Percentiles rank a stretch among this genome's conserved stretches.
Evolutionary conservation across 2,888 invertebrate genomes (phyloP).

Genomic region (Leptura quadrifasciata): DNA sequence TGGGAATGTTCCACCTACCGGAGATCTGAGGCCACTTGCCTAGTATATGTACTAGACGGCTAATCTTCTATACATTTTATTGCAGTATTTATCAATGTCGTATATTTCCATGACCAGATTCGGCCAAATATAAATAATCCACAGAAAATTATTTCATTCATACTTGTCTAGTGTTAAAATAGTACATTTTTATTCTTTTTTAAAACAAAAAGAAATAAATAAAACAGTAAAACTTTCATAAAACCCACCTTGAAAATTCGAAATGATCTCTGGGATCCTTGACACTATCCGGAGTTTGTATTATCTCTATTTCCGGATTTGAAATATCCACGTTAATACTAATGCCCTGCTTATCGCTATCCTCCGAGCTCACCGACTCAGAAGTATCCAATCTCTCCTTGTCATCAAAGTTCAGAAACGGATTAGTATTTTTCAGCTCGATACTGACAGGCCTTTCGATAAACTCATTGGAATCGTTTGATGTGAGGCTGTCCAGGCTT

Average conservation of each 20-base stretch:
- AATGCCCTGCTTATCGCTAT: conserved; percentile 68
- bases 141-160: background rate
- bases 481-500: conserved; percentile 70
- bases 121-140: no score
- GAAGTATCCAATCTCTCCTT: conserved; percentile 65
- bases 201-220: background rate
- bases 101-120: no score
- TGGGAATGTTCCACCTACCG: no score
- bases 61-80: no score
- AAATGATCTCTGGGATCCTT: conserved; percentile 73
- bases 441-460: conserved; percentile 61
- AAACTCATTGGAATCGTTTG: conserved; percentile 67
- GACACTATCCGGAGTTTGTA: conserved; percentile 79
- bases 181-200: no score
- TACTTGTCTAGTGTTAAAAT: no score
- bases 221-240: background rate
- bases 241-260: conserved; percentile 74
- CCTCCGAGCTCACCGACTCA: conserved; percentile 67
- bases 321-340: conserved; percentile 77
- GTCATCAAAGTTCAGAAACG: conserved; percentile 72
- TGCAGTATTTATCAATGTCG: no score
- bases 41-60: no score
- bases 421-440: conserved; percentile 73
- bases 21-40: no score
- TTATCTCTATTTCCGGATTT: conserved; percentile 84